Percentiles rank a stretch among this genome's conserved stretches.
Conservation (phyloP, 2,113 vertebrate genomes). For the Menura novaehollandiae region DNA sequence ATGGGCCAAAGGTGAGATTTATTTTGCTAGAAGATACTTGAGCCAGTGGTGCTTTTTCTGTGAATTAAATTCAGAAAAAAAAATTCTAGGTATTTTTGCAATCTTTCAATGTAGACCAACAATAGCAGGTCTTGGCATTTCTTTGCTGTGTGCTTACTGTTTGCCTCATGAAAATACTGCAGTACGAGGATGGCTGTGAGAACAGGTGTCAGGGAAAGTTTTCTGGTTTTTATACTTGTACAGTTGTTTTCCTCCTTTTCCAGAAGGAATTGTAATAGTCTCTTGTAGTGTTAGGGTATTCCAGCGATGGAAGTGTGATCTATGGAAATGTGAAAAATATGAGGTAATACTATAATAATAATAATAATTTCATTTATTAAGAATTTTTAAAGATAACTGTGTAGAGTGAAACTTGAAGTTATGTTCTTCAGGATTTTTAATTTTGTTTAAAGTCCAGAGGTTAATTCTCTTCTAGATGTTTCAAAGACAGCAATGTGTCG, state of each 20-base stretch:
- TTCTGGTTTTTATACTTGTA: not conserved
- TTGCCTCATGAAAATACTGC: not conserved
- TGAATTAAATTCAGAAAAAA: not conserved
- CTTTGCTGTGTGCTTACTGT: not conserved
- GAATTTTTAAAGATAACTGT: not conserved
- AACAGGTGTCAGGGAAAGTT: not conserved
- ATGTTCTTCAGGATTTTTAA: not conserved
- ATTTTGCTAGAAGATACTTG: not conserved
- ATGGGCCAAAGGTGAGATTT: conserved; percentile 80
- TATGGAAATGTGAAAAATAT: not conserved
- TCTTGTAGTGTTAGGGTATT: not conserved
- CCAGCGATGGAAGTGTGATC: not conserved
- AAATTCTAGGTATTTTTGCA: not conserved
- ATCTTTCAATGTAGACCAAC: not conserved
- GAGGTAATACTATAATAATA: not conserved
- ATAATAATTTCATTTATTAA: not conserved
- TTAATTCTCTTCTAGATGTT: not conserved
- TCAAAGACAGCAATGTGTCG: not conserved
- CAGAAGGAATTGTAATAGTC: not conserved
- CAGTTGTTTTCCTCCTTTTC: not conserved
- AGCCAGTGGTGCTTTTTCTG: not conserved
- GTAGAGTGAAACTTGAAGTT: not conserved
- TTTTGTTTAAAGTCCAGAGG: not conserved
- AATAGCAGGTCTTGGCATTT: not conserved
- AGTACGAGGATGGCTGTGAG: not conserved